Conservation (phyloP, 2,888 invertebrate genomes). For the Cerastoderma edule region DNA sequence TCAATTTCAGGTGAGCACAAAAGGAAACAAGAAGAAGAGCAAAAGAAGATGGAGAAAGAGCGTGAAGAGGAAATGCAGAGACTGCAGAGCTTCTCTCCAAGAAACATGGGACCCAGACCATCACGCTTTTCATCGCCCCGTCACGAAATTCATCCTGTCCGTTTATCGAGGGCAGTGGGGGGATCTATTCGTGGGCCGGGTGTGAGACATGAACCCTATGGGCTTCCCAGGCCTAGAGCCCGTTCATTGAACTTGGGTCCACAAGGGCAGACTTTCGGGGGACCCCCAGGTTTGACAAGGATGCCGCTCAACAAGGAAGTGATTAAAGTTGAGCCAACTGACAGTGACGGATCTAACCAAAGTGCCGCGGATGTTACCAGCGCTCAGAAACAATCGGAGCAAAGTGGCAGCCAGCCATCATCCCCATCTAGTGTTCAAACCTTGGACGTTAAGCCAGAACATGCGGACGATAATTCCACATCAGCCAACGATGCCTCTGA, state of each 20-base stretch:
- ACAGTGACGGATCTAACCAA: slow-evolving; percentile 35
- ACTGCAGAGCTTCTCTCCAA: background rate
- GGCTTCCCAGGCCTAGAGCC: slow-evolving; percentile 6
- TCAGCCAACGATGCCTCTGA: slow-evolving; percentile 29
- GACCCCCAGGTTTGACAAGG: background rate
- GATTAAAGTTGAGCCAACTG: slow-evolving; percentile 45
- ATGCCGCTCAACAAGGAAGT: slow-evolving; percentile 15
- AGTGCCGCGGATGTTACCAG: slow-evolving; percentile 19
- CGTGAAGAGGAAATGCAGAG: background rate
- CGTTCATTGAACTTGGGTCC: slow-evolving; percentile 15
- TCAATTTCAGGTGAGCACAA: slow-evolving; percentile 31
- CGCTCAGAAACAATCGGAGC: background rate
- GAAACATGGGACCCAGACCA: background rate
- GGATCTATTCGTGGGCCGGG: slow-evolving; percentile 2
- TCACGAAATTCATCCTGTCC: slow-evolving; percentile 37
- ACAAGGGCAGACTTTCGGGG: background rate
- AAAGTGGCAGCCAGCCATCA: slow-evolving; percentile 23
- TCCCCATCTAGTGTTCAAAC: slow-evolving; percentile 25
- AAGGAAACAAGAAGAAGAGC: slow-evolving; percentile 30
- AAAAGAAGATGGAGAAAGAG: slow-evolving; percentile 22
- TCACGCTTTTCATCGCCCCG: slow-evolving; percentile 23
- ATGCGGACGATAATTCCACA: slow-evolving; percentile 28
- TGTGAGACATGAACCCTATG: slow-evolving; percentile 27
- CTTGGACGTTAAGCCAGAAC: background rate
- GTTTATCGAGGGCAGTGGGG: slow-evolving; percentile 17